Evolutionary conservation across 1,140 invertebrate genomes (phyloP).

Genomic region (Monochamus saltuarius): DNA sequence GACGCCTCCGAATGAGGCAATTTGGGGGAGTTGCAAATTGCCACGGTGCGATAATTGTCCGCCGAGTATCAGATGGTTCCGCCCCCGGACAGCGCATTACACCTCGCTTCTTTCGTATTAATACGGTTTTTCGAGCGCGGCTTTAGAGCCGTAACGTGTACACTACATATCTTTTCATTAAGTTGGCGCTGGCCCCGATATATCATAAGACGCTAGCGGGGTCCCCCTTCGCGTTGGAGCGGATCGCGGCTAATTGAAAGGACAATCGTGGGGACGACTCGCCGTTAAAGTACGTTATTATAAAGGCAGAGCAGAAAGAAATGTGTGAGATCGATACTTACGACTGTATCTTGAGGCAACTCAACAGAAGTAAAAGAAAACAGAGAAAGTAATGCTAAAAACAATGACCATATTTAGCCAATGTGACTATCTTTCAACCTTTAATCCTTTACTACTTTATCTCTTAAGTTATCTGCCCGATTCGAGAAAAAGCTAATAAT

Average conservation of each 20-base stretch:
- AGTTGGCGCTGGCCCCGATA: slow-evolving; percentile 42
- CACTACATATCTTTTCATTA: slow-evolving; percentile 50
- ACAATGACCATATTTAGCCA: no score
- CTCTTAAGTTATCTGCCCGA: no score
- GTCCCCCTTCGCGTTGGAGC: slow-evolving; percentile 22
- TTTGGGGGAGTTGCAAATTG: slow-evolving; percentile 39
- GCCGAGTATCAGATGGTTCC: slow-evolving; percentile 39
- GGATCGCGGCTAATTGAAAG: slow-evolving; percentile 12
- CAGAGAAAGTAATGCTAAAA: no score
- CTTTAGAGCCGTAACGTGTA: slow-evolving; percentile 41
- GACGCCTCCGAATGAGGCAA: slow-evolving; percentile 18
- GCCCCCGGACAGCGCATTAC: slow-evolving; percentile 41
- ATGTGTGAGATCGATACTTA: no score
- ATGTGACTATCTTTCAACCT: no score
- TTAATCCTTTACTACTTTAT: no score
- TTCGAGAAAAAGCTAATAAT: no score
- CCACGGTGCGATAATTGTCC: slow-evolving; percentile 42
- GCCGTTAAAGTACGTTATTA: no score
- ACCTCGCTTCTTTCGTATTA: slow-evolving; percentile 41
- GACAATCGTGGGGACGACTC: background rate
- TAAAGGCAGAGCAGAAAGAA: no score
- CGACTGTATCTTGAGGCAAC: no score
- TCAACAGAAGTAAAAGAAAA: no score
- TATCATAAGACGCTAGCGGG: slow-evolving; percentile 43
- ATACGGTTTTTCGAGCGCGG: slow-evolving; percentile 37